A percentile compares a stretch with the other conserved stretches of the same genome.
These are phyloP conservation scores for Chondrilla cf. caribensis DNA, from an alignment of 37 sponge, comb jelly and placozoan genomes.

Conservation along the genomic window DNA sequence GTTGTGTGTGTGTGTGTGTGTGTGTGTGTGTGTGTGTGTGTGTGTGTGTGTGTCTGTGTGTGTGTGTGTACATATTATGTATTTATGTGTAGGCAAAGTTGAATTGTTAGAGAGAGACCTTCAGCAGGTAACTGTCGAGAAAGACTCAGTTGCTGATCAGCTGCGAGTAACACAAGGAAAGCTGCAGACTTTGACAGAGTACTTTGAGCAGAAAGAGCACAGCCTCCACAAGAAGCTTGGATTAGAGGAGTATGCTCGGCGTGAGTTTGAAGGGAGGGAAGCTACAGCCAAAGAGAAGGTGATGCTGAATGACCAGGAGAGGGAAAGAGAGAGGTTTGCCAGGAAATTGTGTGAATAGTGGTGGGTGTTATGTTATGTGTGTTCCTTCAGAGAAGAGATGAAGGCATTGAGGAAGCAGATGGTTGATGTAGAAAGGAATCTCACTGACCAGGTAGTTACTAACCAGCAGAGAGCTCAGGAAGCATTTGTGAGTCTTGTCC, in stretches of 20 bases:
- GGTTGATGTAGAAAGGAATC: conserved; percentile 63
- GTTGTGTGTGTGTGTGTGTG: not conserved
- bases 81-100: not conserved
- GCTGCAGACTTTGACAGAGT: conserved; percentile 60
- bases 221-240: conserved; percentile 55
- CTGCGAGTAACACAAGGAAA: conserved; percentile 47
- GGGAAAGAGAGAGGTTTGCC: conserved; percentile 59
- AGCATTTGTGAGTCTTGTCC: conserved; percentile 40
- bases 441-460: conserved; percentile 42
- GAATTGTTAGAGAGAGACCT: conserved; percentile 9
- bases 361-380: too few species aligned
- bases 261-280: conserved; percentile 48
- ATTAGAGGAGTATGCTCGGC: conserved; percentile 43
- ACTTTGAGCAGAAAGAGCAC: conserved; percentile 66
- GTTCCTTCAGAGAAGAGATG: conserved; percentile 40
- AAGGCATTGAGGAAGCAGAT: conserved; percentile 56
- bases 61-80: too few species aligned
- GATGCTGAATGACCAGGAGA: conserved; percentile 46
- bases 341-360: too few species aligned
- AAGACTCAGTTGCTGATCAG: conserved; percentile 1
- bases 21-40: too few species aligned
- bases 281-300: conserved; percentile 68
- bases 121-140: not conserved
- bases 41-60: too few species aligned
- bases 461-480: conserved; percentile 68